Evolutionary conservation across 2,113 vertebrate species (phyloP).

Genomic region (Sapayoa aenigma): DNA sequence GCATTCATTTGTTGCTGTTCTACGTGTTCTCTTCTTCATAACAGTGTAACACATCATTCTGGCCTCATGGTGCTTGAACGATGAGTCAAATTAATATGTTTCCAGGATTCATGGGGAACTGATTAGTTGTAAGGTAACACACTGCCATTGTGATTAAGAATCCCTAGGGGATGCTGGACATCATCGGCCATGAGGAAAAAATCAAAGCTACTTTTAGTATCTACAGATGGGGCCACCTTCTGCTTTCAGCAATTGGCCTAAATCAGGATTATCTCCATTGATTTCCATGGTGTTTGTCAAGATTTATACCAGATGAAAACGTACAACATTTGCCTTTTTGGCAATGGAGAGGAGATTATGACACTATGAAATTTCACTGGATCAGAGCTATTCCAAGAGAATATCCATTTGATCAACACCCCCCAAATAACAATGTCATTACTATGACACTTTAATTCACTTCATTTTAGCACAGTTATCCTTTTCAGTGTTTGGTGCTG

Average conservation of each 20-base stretch:
- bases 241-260: conserved; percentile 63
- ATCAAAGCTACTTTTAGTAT: conserved; percentile 69
- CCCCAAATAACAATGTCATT: background rate
- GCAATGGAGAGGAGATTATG: background rate
- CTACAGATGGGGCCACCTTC: conserved; percentile 67
- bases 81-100: conserved; percentile 64
- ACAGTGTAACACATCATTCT: background rate
- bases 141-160: conserved; percentile 61
- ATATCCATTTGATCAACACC: background rate
- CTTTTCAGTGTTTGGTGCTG: background rate
- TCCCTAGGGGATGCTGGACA: conserved; percentile 59
- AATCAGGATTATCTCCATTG: conserved; percentile 62
- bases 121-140: conserved; percentile 63
- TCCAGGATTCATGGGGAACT: conserved; percentile 56
- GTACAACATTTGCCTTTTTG: background rate
- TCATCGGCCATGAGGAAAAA: conserved; percentile 65
- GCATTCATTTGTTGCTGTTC: background rate
- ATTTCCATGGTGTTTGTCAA: conserved; percentile 37
- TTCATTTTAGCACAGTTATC: background rate
- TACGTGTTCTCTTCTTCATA: background rate
- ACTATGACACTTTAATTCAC: background rate
- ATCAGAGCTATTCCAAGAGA: background rate
- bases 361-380: background rate
- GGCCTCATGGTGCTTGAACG: conserved; percentile 49
- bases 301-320: conserved; percentile 40